A percentile compares a stretch with the other conserved stretches of the same genome.
These are phyloP conservation scores for Cyanoliseus patagonus DNA, from an alignment of 2,113 vertebrate species.

Conservation along the genomic window DNA sequence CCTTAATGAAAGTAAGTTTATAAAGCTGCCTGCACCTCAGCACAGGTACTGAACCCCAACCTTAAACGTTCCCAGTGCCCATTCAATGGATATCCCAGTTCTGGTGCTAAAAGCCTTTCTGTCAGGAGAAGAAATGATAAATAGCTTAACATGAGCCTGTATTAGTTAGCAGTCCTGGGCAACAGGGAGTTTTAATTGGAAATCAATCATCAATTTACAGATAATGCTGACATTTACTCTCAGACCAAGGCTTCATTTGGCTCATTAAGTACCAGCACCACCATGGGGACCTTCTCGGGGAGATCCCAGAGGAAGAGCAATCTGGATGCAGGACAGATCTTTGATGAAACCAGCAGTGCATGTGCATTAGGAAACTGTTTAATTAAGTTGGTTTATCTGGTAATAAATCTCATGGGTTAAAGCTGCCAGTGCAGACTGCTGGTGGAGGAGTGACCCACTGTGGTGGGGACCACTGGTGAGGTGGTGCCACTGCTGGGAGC, in stretches of 20 bases:
- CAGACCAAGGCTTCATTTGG: neutral
- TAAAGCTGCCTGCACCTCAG: neutral
- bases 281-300: neutral
- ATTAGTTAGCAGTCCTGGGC: neutral
- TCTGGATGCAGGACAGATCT: neutral
- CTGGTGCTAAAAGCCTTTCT: neutral
- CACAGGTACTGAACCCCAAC: neutral
- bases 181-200: neutral
- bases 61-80: neutral
- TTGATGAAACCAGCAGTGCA: neutral
- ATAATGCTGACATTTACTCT: neutral
- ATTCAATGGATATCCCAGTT: neutral
- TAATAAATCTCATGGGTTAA: neutral
- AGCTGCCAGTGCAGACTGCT: accelerated
- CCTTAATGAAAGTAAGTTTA: no score
- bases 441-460: neutral
- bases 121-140: neutral
- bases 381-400: neutral
- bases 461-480: neutral
- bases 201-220: neutral
- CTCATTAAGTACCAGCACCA: neutral
- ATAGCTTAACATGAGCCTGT: neutral
- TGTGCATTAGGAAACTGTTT: neutral
- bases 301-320: neutral
- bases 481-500: neutral